Percentiles rank a stretch among this genome's conserved stretches.
These are phyloP conservation scores for Papilio gigon DNA, from an alignment of 2,888 invertebrate genomes.

Conservation along the genomic window DNA sequence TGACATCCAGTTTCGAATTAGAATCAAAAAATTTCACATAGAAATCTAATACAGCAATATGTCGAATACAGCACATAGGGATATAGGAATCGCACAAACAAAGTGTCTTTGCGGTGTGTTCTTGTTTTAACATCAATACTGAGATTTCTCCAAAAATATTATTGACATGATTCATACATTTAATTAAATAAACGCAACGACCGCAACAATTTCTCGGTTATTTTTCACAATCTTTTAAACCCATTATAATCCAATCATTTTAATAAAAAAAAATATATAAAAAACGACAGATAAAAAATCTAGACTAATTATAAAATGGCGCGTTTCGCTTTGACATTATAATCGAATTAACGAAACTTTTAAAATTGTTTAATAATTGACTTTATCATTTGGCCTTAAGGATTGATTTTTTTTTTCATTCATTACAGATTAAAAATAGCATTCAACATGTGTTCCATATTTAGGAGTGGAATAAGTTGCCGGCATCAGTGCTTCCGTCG, in stretches of 20 bases:
- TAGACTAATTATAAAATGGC: slow-evolving; percentile 39
- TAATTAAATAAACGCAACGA: slow-evolving; percentile 11
- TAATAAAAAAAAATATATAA: slow-evolving; percentile 37
- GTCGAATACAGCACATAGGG: too few species aligned
- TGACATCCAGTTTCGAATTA: too few species aligned
- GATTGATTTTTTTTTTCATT: slow-evolving; percentile 25
- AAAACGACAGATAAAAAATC: slow-evolving; percentile 40
- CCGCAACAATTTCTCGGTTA: slow-evolving; percentile 25
- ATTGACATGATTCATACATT: slow-evolving; percentile 25
- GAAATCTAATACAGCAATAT: too few species aligned
- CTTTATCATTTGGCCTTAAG: slow-evolving; percentile 25
- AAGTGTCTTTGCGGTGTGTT: not conserved
- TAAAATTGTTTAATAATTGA: slow-evolving; percentile 35
- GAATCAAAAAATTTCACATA: too few species aligned
- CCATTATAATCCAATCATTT: slow-evolving; percentile 41
- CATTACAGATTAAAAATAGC: slow-evolving; percentile 1
- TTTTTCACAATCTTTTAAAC: slow-evolving; percentile 23
- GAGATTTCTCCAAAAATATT: slow-evolving; percentile 13
- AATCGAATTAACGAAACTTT: slow-evolving; percentile 35
- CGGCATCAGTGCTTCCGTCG: too few species aligned
- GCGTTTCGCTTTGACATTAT: slow-evolving; percentile 36
- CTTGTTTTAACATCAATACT: slow-evolving; percentile 1
- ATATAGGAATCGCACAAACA: too few species aligned
- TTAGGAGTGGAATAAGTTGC: too few species aligned
- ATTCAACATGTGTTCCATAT: not conserved